Evolutionary conservation across 2,888 invertebrate genomes (phyloP), one percentile per base, ranked within the genome.

Genomic region (Bombylius major): DNA sequence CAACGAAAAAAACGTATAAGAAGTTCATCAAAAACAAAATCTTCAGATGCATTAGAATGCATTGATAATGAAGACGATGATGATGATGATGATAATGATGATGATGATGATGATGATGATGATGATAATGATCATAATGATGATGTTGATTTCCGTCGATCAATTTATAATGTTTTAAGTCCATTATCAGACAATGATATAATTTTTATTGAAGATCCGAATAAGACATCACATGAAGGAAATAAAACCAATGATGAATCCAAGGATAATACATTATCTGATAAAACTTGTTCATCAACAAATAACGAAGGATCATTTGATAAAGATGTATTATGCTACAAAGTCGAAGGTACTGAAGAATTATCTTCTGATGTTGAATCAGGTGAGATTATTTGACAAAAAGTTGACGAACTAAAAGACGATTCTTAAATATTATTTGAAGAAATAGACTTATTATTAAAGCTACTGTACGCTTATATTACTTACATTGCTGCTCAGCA

Each of bases 291-390:
- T 31, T 9, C 9, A 23, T 23, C 23, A 12, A 11, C n/a, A 23
- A 8, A 23, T 23, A 47, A 47, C 14, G 13, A 11, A 11, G 4
- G 11, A 46, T 46, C 36, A 23, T 51, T 23, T 34, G 56, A 56
- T 23, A 55, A 56, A 45, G 45, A 51, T 5, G 6, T 44, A 11
- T 31, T 46, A 2, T 54, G 51, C 45, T 57, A 54, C 48, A 49
- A 51, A 34, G 51, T 57, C 5, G 64, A 64, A 51, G 67, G 65
- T 45, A 65, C 66, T 6, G 69, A 69, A 60, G 68, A 70, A 56
- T 64, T 69, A 9, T 68, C 68, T 4, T 68, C 69, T 0, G 69
- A 69, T 56, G 59, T 68, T 31, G 70, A 70, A 54, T 68, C 69
- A 4, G 70, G 69, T 1, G 70, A 70, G 58, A 64, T 68, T 48